Evolutionary conservation across 2,888 invertebrate species (phyloP).

Genomic region (Physocephala rufipes): DNA sequence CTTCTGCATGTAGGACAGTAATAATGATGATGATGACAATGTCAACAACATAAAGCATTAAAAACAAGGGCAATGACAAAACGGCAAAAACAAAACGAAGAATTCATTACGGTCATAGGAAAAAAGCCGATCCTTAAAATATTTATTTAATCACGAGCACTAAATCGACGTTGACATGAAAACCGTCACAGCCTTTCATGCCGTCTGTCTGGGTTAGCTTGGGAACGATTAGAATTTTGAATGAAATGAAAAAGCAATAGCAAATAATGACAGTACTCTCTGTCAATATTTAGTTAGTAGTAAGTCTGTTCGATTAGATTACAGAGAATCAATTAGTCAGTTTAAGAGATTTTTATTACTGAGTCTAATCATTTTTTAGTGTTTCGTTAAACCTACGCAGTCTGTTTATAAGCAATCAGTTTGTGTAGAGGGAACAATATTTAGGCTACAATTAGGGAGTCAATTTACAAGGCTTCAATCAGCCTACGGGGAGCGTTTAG

Average conservation of each 20-base stretch:
- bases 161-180: conserved; percentile 10
- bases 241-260: conserved; percentile 6
- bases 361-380: no score
- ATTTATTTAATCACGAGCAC: conserved; percentile 23
- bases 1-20: conserved; percentile 26
- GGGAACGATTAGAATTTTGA: conserved; percentile 34
- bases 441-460: no score
- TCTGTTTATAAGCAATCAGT: no score
- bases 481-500: no score
- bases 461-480: no score
- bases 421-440: no score
- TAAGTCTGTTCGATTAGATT: conserved; percentile 29
- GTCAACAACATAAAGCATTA: not conserved
- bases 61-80: not conserved
- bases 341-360: no score
- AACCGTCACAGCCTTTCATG: not conserved
- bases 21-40: conserved; percentile 4
- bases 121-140: conserved; percentile 34
- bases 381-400: no score
- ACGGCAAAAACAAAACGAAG: not conserved
- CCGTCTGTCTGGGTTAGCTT: not conserved
- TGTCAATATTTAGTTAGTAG: conserved; percentile 11
- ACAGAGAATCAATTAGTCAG: conserved; percentile 23
- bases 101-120: conserved; percentile 19
- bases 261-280: not conserved